Evolutionary conservation across 2,797 vertebrate genomes (phyloP), one percentile per base, ranked within the genome.

Genomic region (Alauda arvensis): DNA sequence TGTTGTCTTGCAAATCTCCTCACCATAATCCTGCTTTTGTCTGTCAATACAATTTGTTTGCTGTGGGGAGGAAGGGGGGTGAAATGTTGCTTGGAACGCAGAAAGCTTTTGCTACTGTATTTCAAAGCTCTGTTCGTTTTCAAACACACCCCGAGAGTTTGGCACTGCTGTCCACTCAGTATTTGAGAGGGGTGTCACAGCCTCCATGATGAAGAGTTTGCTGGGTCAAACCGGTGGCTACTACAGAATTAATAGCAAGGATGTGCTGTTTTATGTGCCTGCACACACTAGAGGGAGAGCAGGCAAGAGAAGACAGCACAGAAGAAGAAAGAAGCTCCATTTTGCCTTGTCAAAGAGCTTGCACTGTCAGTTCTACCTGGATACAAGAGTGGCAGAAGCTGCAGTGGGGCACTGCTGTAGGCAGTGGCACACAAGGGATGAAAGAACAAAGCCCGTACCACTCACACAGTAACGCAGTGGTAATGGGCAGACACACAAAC

Each of bases 1-100:
- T 77, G 69, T 90, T 94, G 93, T 95, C 63, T 95, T 94, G 90
- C 90, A 96, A 95, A 96, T 96, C 92, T 96, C 83, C 90, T 95
- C 88, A 81, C 70, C 84, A 93, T 94, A 96, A 96, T 95, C 96
- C 93, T 75, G 85, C 87, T 76, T 96, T 96, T 95, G 85, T 95
- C 93, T 95, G 91, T 95, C 93, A 96, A 91, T 52, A 88, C 92
- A 85, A 96, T 95, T 95, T 95, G 76, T 92, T 96, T 94, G 90
- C 79, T 67, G n/a, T 57, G 56, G 87, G 65, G 86, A 96, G 53
- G 76, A 77, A 94, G 55, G 51, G 62, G 93, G 55, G 84, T 66
- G 57, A 83, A 95, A 92, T 3, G 2, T 37, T 72, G 59, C 63
- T 31, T 45, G 83, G 56, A 93, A 90, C 14, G 18, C 55, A 93